phyloP scores from a whole-genome alignment of 2,113 vertebrate genomes.

The Larimichthys polyactis region DNA sequence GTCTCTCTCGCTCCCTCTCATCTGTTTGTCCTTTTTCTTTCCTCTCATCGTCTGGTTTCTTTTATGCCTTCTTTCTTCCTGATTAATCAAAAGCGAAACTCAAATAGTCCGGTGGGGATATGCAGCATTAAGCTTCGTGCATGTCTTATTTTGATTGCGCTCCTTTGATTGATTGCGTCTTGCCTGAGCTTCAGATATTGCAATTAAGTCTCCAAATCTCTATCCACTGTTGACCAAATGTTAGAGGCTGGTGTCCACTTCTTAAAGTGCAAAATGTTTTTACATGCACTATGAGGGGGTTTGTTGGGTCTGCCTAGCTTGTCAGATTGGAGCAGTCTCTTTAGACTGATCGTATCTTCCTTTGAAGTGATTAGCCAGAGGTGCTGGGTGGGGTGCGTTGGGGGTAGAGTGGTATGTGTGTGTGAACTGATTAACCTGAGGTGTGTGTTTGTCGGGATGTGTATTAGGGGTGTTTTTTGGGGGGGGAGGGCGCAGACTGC shows the following conservation, averaged over 20 bases:
- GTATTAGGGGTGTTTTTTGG: not conserved
- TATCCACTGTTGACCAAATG: constrained; percentile 1
- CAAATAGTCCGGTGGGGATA: constrained; percentile 2
- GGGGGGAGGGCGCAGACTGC: constrained; percentile 36
- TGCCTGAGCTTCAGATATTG: constrained; percentile 4
- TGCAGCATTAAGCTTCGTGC: not conserved
- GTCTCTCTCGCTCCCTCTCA: constrained; percentile 24
- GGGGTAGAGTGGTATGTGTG: constrained; percentile 58
- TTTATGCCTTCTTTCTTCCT: constrained; percentile 34
- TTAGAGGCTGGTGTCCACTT: constrained; percentile 12
- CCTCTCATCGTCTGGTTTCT: constrained; percentile 48
- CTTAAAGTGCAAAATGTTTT: not conserved
- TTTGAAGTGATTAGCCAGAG: constrained; percentile 80
- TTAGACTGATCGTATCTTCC: constrained; percentile 74
- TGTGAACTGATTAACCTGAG: constrained; percentile 74
- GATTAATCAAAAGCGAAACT: constrained; percentile 50
- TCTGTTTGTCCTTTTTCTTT: constrained; percentile 55
- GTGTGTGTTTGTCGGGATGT: constrained; percentile 64
- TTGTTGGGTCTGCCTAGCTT: not conserved
- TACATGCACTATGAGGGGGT: not conserved
- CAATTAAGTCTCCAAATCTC: not conserved
- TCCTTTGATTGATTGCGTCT: not conserved
- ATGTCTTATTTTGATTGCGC: not conserved
- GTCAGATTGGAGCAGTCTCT: constrained; percentile 38
- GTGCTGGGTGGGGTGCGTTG: constrained; percentile 67